Evolutionary conservation across 2,888 invertebrate genomes (phyloP), one percentile per base, ranked within the genome.

Genomic region (Melinaea menophilus): DNA sequence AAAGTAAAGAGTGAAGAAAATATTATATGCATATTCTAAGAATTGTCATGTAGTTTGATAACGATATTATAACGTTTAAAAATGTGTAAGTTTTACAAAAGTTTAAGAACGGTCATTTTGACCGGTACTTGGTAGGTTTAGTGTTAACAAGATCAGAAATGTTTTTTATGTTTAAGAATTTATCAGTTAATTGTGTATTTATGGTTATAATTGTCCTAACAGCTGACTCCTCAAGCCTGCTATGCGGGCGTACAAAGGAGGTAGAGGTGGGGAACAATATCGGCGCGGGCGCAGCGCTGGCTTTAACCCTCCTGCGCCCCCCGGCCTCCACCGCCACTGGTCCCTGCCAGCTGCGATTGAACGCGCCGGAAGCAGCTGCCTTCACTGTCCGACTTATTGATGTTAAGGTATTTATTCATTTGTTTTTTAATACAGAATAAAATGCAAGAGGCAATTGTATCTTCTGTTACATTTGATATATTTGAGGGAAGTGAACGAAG

Each of bases 211-310:
- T 41, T 67, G 75, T 70, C 58, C 76, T 61, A 22, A 3, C 79
- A 90, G 90, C 81, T 58, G 72, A 79, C 37, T 79, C 84, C 74
- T 89, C 90, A 70, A 90, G 89, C 75, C 80, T 90, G 66, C 83
- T 90, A 81, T 90, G 90, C 74, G 90, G 90, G 57, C 83, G 84
- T 59, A 87, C 84, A 65, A 88, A 88, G 73, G 85, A 86, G 71
- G 79, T 89, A 61, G 88, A 88, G 73, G 67, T 90, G 62, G 90
- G 90, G 56, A 79, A 77, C 68, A 78, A 74, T 63, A 77, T 76
- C 55, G 83, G 84, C 64, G 84, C 85, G 2, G 88, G 88, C 62
- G 81, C 87, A 45, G 90, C 90, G 0, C 76, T 89, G 0, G 90
- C 90, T 51, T 78, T 90, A 37, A 86, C 88, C 56, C 76, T 89